Percentiles rank a stretch among this genome's conserved stretches.
Evolutionary conservation across 1,140 invertebrate genomes (phyloP).

Genomic region (Antheraea mylitta): DNA sequence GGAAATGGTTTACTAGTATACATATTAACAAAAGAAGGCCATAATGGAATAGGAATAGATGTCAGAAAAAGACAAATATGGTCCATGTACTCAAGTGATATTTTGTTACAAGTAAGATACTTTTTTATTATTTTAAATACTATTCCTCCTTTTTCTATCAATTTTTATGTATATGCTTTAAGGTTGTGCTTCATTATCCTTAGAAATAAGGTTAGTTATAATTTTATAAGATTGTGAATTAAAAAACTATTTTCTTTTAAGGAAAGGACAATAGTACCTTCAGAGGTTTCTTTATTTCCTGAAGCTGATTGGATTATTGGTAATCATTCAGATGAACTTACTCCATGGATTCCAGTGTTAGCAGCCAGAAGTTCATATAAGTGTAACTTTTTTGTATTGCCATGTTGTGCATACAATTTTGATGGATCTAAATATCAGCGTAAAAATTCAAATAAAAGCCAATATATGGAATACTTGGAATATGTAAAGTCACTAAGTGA

Average conservation of each 20-base stretch:
- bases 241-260: constrained; percentile 48
- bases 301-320: constrained; percentile 97
- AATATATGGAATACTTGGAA: constrained; percentile 91
- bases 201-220: too few relatives aligned
- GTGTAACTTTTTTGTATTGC: constrained; percentile 93
- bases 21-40: constrained; percentile 91
- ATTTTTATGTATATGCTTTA: too few relatives aligned
- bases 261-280: constrained; percentile 85
- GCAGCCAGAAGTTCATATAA: constrained; percentile 85
- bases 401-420: constrained; percentile 97
- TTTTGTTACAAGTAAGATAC: constrained; percentile 57
- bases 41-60: constrained; percentile 94
- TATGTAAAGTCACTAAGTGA: constrained; percentile 86
- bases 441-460: constrained; percentile 82
- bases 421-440: constrained; percentile 90
- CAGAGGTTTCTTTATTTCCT: constrained; percentile 84
- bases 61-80: constrained; percentile 94
- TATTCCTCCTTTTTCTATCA: too few relatives aligned
- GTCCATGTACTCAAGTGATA: constrained; percentile 85
- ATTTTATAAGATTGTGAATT: too few relatives aligned
- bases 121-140: not conserved
- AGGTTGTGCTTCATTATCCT: too few relatives aligned
- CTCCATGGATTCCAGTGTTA: constrained; percentile 98
- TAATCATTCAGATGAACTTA: constrained; percentile 99
- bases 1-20: constrained; percentile 97